Evolutionary conservation across 2,797 vertebrate species (phyloP).

Genomic region (Scleropages formosus): DNA sequence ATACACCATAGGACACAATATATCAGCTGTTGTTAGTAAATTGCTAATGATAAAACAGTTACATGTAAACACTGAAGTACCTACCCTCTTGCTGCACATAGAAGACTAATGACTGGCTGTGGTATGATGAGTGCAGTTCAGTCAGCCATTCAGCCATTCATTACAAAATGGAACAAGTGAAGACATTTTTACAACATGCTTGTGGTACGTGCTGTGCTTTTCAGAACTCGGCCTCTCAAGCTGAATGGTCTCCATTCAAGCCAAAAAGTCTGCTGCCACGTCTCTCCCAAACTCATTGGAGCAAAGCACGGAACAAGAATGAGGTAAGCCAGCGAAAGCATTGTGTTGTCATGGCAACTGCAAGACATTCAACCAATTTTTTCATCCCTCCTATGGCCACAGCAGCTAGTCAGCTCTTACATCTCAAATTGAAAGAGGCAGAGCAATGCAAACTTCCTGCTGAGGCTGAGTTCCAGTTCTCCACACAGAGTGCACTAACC

Average conservation of each 20-base stretch:
- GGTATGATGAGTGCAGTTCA: no score
- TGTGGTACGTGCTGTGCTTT: not conserved
- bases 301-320: not conserved
- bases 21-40: no score
- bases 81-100: no score
- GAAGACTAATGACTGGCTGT: no score
- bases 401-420: not conserved
- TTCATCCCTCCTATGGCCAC: not conserved
- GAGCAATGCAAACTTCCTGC: not conserved
- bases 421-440: not conserved
- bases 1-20: no score
- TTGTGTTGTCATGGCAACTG: slow-evolving; percentile 7
- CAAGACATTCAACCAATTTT: not conserved
- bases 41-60: no score
- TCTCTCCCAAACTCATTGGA: not conserved
- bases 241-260: slow-evolving; percentile 17
- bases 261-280: no score
- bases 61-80: no score
- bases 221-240: not conserved
- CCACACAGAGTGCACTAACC: no score
- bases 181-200: not conserved
- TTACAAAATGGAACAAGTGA: slow-evolving; percentile 8
- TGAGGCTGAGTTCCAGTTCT: not conserved
- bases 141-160: not conserved
- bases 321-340: slow-evolving; percentile 2